phyloP scores from a whole-genome alignment of 2,113 vertebrate genomes.

The Siniperca chuatsi region DNA sequence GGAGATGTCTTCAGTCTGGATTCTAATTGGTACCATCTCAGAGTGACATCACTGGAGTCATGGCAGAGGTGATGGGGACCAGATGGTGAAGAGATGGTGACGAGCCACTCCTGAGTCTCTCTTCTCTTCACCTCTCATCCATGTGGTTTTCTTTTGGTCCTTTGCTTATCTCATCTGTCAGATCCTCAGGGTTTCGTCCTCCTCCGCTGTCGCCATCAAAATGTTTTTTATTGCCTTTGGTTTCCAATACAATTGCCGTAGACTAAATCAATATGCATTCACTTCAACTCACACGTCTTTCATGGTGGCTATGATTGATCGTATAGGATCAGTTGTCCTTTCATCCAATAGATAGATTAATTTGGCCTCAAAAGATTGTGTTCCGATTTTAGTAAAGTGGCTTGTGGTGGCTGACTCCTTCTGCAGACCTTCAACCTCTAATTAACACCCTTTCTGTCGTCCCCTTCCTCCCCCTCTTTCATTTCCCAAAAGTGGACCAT shows the following conservation, averaged over 20 bases:
- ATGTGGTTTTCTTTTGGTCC: conserved; percentile 51
- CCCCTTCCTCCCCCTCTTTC: background rate
- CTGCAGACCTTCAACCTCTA: conserved; percentile 49
- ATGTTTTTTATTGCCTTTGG: conserved; percentile 54
- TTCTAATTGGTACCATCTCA: conserved; percentile 79
- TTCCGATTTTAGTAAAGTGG: conserved; percentile 49
- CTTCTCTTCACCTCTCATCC: conserved; percentile 56
- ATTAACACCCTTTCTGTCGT: conserved; percentile 53
- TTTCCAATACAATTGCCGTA: conserved; percentile 53
- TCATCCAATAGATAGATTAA: conserved; percentile 51
- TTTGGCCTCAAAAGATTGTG: conserved; percentile 38
- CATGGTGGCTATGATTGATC: conserved; percentile 54
- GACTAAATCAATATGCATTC: conserved; percentile 69
- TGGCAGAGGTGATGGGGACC: conserved; percentile 73
- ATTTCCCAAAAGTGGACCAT: conserved; percentile 71
- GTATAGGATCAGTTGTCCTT: conserved; percentile 51
- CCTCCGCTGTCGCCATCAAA: conserved; percentile 23
- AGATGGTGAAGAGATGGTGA: conserved; percentile 71
- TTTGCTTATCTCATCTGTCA: conserved; percentile 65
- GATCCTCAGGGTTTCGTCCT: conserved; percentile 19
- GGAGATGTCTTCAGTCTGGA: conserved; percentile 65
- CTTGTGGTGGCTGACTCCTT: conserved; percentile 60
- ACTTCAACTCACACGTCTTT: conserved; percentile 55
- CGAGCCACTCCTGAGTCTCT: conserved; percentile 39
- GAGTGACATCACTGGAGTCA: conserved; percentile 76